A percentile compares a stretch with the other conserved stretches of the same genome.
phyloP scores from a whole-genome alignment of 2,113 vertebrate species.

The Ammodytes marinus region DNA sequence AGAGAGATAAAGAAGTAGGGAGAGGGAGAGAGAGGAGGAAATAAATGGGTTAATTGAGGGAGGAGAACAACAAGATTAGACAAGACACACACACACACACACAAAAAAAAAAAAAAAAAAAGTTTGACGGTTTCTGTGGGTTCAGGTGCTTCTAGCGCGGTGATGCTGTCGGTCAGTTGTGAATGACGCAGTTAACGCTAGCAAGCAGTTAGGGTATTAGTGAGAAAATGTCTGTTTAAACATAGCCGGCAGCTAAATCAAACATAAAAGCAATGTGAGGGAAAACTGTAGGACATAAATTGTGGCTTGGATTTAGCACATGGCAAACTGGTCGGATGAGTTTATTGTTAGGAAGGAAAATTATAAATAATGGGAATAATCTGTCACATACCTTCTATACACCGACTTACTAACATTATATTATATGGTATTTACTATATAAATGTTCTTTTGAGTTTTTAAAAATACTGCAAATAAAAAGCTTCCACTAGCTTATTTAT shows the following conservation, averaged over 20 bases:
- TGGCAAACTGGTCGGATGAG: neutral
- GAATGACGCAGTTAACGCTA: slow-evolving; percentile 14
- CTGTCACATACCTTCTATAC: neutral
- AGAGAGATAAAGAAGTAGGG: slow-evolving; percentile 20
- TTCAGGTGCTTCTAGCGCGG: slow-evolving; percentile 41
- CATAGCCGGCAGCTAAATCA: slow-evolving; percentile 11
- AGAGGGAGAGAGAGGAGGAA: slow-evolving; percentile 49
- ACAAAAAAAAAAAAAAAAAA: slow-evolving; percentile 24
- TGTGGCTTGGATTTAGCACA: neutral
- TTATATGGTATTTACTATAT: neutral
- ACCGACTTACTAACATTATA: neutral
- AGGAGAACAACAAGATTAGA: slow-evolving; percentile 79
- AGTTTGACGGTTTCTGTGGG: slow-evolving; percentile 32
- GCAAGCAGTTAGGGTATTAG: slow-evolving; percentile 46
- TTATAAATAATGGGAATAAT: neutral
- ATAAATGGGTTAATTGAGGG: slow-evolving; percentile 77
- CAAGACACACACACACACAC: slow-evolving; percentile 32
- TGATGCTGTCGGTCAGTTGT: slow-evolving; percentile 23
- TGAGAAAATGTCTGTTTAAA: neutral
- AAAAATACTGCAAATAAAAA: neutral
- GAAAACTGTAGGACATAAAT: neutral
- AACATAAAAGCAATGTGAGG: neutral
- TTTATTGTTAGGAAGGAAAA: neutral
- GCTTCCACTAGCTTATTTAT: neutral
- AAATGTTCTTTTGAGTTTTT: neutral